phyloP scores from a whole-genome alignment of 2,797 vertebrate genomes.

The Anguilla marmorata region DNA sequence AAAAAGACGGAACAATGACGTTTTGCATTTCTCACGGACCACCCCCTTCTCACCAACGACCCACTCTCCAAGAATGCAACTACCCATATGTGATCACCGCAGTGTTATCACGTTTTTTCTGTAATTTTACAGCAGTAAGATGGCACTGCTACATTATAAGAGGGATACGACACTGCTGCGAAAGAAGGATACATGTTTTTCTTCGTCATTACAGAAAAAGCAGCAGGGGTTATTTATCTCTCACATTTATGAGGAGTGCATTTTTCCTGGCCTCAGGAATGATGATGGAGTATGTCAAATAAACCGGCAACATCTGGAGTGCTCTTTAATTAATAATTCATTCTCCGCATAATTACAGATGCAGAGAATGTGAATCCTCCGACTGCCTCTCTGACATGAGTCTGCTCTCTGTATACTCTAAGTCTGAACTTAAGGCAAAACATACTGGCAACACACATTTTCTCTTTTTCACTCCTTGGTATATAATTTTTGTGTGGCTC shows the following conservation, averaged over 20 bases:
- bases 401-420: background rate
- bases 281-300: constrained; percentile 36
- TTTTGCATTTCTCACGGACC: too few relatives aligned
- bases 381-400: constrained; percentile 29
- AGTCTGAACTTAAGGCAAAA: constrained; percentile 7
- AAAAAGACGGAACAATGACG: too few relatives aligned
- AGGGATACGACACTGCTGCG: background rate
- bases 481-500: constrained; percentile 48
- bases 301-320: constrained; percentile 43
- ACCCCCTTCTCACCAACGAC: too few relatives aligned
- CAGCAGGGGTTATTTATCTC: background rate
- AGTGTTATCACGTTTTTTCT: background rate
- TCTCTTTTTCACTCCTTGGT: constrained; percentile 47
- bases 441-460: constrained; percentile 27
- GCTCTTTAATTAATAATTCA: constrained; percentile 46
- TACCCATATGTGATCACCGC: background rate
- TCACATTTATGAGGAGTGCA: constrained; percentile 18
- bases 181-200: background rate
- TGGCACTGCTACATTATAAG: background rate
- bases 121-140: constrained; percentile 9
- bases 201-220: background rate
- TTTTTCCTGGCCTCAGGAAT: constrained; percentile 24
- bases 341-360: constrained; percentile 38
- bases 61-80: too few relatives aligned
- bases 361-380: constrained; percentile 35